Base-by-base conservation (phyloP, 2,113 vertebrate species). In the Nannobrachium achirus region DNA sequence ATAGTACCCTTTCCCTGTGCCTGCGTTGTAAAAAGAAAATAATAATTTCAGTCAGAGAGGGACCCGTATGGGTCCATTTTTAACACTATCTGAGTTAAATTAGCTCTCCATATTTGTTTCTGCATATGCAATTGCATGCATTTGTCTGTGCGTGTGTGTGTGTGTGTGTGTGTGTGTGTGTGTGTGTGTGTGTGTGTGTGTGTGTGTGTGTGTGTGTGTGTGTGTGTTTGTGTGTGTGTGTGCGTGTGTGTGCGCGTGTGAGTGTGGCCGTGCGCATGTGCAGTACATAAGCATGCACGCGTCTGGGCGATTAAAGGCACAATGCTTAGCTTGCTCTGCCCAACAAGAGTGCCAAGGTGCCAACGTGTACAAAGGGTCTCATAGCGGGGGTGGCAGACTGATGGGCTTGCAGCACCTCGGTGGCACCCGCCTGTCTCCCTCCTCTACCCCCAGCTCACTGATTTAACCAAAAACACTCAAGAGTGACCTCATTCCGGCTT, bases 401-500 rank as follows among this genome's bases (percentile, higher is more conserved):
- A 82, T 75, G 81, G 77, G 81, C 85, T 76, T 77, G 63, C 83
- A 58, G 46, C 86, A 78, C 74, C 9, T 56, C 56, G 2, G 63
- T 75, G 78, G 81, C 86, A 83, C 80, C 71, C 60, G 75, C 63
- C 69, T 85, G 76, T 90, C 71, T 86, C 58, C 76, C 67, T 83
- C 76, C 67, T 83, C 65, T 71, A 69, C 79, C 67, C 71, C 74
- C 40, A 51, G 80, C 25, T 88, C 88, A 90, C 87, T 88, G 86
- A 89, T 91, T 89, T 86, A 89, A 90, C 81, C 81, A 86, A 91
- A 33, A 89, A 82, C 79, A 77, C 81, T 89, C 80, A 86, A 82
- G 79, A 86, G 84, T 86, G 87, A 86, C 86, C 85, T 89, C 70
- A 82, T 88, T 89, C 83, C 85, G 60, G 71, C 79, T 88, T 90